These are phyloP conservation scores for Redunca redunca DNA, from an alignment of 2,113 vertebrate genomes.

Conservation along the genomic window DNA sequence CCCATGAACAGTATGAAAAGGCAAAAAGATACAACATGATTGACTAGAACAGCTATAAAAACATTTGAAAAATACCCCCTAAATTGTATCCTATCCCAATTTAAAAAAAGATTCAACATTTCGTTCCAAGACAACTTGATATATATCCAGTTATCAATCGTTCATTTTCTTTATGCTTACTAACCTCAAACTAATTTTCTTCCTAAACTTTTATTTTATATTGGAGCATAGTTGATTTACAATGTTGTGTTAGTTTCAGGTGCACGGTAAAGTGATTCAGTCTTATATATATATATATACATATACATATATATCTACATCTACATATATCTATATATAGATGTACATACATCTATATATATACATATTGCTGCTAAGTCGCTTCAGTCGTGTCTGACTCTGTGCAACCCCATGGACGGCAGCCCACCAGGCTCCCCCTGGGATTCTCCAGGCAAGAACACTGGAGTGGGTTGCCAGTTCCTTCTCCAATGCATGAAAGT, in stretches of 20 bases:
- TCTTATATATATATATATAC: rapidly evolving
- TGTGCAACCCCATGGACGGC: no score
- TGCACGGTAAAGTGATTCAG: not conserved
- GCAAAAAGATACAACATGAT: not conserved
- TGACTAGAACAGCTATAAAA: not conserved
- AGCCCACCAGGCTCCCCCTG: no score
- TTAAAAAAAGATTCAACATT: not conserved
- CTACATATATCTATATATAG: not conserved
- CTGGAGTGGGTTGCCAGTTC: no score
- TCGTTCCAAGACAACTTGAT: not conserved
- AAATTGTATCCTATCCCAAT: not conserved
- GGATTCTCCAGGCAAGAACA: no score
- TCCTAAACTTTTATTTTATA: not conserved
- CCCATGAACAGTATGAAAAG: not conserved
- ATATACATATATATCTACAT: not conserved
- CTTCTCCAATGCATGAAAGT: no score
- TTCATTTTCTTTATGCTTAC: not conserved
- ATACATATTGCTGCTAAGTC: not conserved
- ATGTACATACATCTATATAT: not conserved
- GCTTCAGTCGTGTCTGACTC: no score
- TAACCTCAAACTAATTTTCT: not conserved
- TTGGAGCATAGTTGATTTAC: not conserved
- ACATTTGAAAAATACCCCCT: not conserved
- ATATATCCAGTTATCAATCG: not conserved
- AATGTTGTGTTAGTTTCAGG: not conserved